Conservation (phyloP, 2,888 invertebrate genomes). For the Platerodrilus igneus region DNA sequence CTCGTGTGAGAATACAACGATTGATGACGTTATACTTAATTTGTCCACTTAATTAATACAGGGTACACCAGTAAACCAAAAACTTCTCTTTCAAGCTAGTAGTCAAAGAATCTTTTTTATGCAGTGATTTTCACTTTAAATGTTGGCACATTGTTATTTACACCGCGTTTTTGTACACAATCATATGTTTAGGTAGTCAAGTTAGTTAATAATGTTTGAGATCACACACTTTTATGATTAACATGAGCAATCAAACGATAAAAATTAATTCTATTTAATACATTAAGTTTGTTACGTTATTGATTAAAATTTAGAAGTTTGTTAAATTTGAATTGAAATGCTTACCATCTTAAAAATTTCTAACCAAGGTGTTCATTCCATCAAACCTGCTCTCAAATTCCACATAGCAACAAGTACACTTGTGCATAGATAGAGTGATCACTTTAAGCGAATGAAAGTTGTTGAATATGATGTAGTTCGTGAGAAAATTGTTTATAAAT, state of each 20-base stretch:
- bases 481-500: conserved; percentile 28
- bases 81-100: conserved; percentile 8
- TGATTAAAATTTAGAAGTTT: too few relatives aligned
- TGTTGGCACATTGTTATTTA: conserved; percentile 44
- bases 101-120: conserved; percentile 11
- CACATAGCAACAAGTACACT: conserved; percentile 27
- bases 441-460: conserved; percentile 32
- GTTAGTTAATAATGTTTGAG: too few relatives aligned
- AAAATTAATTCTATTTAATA: too few relatives aligned
- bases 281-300: too few relatives aligned
- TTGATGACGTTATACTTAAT: conserved; percentile 15
- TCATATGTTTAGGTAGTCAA: too few relatives aligned
- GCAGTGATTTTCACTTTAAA: conserved; percentile 34
- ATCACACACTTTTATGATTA: too few relatives aligned
- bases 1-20: conserved; percentile 31
- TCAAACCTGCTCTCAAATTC: too few relatives aligned
- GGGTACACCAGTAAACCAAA: conserved; percentile 21
- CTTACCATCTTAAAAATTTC: too few relatives aligned
- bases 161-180: conserved; percentile 33
- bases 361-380: too few relatives aligned
- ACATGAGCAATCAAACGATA: too few relatives aligned
- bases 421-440: conserved; percentile 25
- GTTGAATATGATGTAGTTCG: conserved; percentile 27
- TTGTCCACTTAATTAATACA: conserved; percentile 21
- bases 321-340: too few relatives aligned